Conservation (phyloP, 2,888 invertebrate genomes). For the Apamea sordens region DNA sequence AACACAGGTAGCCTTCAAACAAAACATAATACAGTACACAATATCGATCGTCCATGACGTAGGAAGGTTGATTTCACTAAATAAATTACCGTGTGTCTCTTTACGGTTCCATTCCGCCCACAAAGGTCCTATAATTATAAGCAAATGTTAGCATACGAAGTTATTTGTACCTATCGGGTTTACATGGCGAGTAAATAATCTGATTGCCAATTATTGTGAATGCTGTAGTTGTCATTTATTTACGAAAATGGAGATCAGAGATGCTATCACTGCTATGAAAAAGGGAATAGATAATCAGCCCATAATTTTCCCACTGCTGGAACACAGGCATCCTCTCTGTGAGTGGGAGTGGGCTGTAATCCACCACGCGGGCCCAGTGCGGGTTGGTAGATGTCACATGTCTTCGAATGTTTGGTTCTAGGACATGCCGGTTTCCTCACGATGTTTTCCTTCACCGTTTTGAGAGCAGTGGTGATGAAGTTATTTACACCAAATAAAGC, state of each 20-base stretch:
- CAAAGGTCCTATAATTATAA: conserved; percentile 64
- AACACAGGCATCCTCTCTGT: neutral
- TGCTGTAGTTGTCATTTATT: neutral
- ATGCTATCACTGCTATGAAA: neutral
- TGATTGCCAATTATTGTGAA: conserved; percentile 35
- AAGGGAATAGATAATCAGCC: neutral
- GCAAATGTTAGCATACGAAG: conserved; percentile 51
- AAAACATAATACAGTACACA: conserved; percentile 34
- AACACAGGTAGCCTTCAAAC: conserved; percentile 5
- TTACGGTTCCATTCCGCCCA: conserved; percentile 53
- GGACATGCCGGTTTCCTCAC: neutral
- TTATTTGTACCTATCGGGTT: conserved; percentile 35
- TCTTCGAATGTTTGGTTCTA: neutral
- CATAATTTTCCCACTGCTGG: neutral
- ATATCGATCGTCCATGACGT: conserved; percentile 51
- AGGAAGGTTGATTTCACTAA: conserved; percentile 52
- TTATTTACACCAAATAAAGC: too few species aligned
- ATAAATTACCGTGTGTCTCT: conserved; percentile 53
- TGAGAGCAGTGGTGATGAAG: neutral
- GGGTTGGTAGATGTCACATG: neutral
- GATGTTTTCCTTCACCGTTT: neutral
- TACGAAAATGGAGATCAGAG: neutral
- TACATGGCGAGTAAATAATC: conserved; percentile 17
- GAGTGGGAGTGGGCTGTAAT: neutral
- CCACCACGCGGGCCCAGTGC: neutral